Evolutionary conservation across 2,888 invertebrate species (phyloP), one percentile per base, ranked within the genome.

Genomic region (Rhyacophila evoluta): DNA sequence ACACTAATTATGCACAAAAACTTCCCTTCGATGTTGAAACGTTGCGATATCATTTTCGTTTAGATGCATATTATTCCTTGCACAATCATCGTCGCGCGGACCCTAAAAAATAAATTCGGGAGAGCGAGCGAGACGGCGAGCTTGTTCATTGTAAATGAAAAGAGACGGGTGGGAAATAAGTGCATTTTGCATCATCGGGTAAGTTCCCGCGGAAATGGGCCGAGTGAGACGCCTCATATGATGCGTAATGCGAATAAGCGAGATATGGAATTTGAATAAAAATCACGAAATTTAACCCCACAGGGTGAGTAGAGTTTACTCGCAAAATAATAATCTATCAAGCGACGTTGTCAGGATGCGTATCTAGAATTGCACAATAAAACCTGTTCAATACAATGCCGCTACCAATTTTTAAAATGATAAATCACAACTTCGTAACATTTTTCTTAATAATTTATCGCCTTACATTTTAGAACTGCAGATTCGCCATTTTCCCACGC

Each of bases 161-260:
- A 80, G 78, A 74, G 82, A 81, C 67, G 77, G 70, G 33, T 68
- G 70, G 77, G 67, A 77, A 81, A 78, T 81, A 78, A 82, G 79
- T 82, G 82, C 82, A 82, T 82, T 82, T 82, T 80, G 82, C 82
- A 81, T 82, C 80, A 82, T 82, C 69, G 82, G 79, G 74, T 79
- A 75, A 37, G 75, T 55, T 71, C 78, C 55, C 70, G 72, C 38
- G 67, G 72, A 71, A 74, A 37, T 41, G 27, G 73, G 36, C 29
- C 39, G 77, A 80, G 72, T 68, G 82, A 75, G 82, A 82, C 77
- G 74, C 67, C 71, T 73, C 69, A 81, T 73, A 72, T 73, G 72
- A 73, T 81, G 38, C 74, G 41, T 80, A 77, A 79, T 81, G 75
- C 73, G 78, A 72, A 79, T 79, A 80, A 82, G 75, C 78, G 80